Percentiles rank a stretch among this genome's conserved stretches.
phyloP scores from a whole-genome alignment of 2,797 vertebrate genomes.

The Cossypha heuglini region DNA sequence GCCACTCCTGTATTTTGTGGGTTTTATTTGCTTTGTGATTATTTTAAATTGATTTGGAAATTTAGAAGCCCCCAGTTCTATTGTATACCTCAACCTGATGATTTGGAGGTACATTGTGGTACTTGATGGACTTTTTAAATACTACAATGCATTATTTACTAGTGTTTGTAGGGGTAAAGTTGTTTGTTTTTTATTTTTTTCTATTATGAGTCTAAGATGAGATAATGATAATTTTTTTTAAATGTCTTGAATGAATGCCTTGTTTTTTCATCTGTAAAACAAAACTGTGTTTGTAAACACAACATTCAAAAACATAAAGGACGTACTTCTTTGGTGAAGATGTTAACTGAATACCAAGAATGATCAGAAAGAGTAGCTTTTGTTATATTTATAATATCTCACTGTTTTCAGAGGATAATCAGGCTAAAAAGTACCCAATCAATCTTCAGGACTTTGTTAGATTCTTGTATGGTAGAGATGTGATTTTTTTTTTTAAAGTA shows the following conservation, averaged over 20 bases:
- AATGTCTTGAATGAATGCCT: constrained; percentile 84
- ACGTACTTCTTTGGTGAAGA: constrained; percentile 81
- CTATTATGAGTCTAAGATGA: constrained; percentile 81
- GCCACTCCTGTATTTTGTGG: neutral
- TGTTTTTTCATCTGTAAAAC: constrained; percentile 81
- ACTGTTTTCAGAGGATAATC: constrained; percentile 67
- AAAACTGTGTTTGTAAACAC: constrained; percentile 87
- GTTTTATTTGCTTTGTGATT: neutral
- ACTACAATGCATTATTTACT: constrained; percentile 65
- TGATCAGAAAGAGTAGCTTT: constrained; percentile 78
- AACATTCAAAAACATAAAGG: constrained; percentile 84
- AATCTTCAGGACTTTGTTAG: constrained; percentile 65
- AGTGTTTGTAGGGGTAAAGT: constrained; percentile 60
- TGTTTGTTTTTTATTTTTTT: constrained; percentile 75
- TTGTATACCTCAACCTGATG: neutral
- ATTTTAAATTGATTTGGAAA: neutral
- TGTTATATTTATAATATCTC: constrained; percentile 75
- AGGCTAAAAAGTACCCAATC: constrained; percentile 63
- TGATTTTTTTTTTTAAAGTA: neutral
- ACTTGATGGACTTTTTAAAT: constrained; percentile 21
- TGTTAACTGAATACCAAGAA: constrained; percentile 83
- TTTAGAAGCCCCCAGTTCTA: neutral
- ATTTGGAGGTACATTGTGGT: neutral
- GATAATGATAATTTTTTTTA: constrained; percentile 85
- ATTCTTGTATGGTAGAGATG: neutral